Percentiles rank a stretch among this genome's conserved stretches.
phyloP scores from a whole-genome alignment of 2,888 invertebrate species.

The Limnephilus marmoratus region DNA sequence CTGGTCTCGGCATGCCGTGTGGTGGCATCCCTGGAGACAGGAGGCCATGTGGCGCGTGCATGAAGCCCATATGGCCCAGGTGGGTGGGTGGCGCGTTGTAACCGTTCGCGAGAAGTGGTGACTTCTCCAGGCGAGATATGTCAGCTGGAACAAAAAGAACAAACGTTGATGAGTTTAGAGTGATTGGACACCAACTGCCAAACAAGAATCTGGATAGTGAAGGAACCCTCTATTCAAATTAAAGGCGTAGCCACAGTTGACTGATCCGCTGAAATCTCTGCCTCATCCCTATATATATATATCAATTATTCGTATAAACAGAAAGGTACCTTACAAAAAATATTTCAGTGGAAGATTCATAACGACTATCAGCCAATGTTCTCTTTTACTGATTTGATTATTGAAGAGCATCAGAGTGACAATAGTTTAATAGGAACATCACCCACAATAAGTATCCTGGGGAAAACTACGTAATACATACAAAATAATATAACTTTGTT shows the following conservation, averaged over 20 bases:
- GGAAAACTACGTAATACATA: too few relatives aligned
- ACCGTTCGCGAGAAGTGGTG: conserved; percentile 93
- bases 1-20: conserved; percentile 89
- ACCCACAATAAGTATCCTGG: too few relatives aligned
- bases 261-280: too few relatives aligned
- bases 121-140: conserved; percentile 93
- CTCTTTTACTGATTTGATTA: background rate
- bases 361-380: background rate
- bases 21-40: conserved; percentile 93
- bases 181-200: background rate
- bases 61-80: conserved; percentile 95
- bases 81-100: conserved; percentile 96
- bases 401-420: background rate
- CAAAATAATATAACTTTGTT: too few relatives aligned
- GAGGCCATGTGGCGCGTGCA: conserved; percentile 92
- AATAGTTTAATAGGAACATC: background rate
- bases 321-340: background rate
- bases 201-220: background rate
- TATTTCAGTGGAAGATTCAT: background rate
- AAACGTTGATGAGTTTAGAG: background rate
- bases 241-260: too few relatives aligned
- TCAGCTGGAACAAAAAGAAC: conserved; percentile 77
- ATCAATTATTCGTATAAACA: background rate
- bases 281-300: background rate
- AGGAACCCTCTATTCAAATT: background rate